A percentile compares a stretch with the other conserved stretches of the same genome.
Conservation (phyloP, 2,797 vertebrate genomes). For the Xenops minutus region DNA sequence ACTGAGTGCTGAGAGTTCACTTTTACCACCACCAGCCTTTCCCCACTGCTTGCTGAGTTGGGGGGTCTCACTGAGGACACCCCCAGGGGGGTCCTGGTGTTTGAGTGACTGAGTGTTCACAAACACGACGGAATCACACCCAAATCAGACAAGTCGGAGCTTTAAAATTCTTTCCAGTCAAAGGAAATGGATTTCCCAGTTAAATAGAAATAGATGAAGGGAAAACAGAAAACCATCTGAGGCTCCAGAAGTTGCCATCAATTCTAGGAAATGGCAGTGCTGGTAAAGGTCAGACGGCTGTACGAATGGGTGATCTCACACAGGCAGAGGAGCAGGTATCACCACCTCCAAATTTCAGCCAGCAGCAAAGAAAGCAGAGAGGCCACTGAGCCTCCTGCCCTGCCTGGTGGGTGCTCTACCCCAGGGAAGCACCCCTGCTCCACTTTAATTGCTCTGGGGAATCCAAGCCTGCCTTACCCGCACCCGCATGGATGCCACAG, state of each 20-base stretch:
- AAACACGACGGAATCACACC: not conserved
- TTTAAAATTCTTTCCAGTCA: not conserved
- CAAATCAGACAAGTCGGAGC: not conserved
- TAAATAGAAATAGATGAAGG: not conserved
- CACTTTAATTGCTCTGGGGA: not conserved
- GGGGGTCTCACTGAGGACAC: not conserved
- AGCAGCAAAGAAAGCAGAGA: accelerated
- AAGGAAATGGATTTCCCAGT: not conserved
- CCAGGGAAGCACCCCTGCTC: not conserved
- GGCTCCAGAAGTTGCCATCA: not conserved
- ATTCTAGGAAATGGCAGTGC: not conserved
- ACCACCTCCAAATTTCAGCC: not conserved
- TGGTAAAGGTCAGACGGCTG: not conserved
- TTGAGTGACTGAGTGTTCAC: not conserved
- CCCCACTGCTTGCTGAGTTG: not conserved
- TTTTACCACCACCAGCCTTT: not conserved
- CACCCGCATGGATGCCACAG: accelerated
- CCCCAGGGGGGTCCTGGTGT: accelerated
- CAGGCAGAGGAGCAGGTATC: accelerated
- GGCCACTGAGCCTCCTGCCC: not conserved
- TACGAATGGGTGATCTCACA: not conserved
- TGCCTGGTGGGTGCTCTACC: not conserved
- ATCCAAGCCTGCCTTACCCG: accelerated
- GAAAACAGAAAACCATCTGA: not conserved
- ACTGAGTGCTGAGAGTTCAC: not conserved